Conservation (phyloP, 2,113 vertebrate species). For the Diphyllodes magnificus region DNA sequence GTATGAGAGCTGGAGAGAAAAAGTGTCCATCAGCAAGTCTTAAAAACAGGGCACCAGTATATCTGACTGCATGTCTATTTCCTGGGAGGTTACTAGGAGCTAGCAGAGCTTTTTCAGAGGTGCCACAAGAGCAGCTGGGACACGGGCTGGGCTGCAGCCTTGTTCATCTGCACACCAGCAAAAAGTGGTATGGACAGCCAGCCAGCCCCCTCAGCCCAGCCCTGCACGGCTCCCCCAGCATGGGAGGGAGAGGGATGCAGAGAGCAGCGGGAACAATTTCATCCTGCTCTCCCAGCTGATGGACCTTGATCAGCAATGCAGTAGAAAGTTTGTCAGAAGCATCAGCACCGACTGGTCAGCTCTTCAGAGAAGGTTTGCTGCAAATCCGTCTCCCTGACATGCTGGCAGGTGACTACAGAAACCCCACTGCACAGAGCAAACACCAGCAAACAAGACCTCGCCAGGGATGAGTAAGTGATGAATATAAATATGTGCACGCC, state of each 20-base stretch:
- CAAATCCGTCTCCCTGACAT: accelerated
- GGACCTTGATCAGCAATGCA: background rate
- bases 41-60: background rate
- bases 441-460: background rate
- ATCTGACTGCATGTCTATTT: background rate
- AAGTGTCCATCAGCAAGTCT: background rate
- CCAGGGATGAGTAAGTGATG: background rate
- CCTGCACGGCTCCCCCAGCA: accelerated
- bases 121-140: background rate
- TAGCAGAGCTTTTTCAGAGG: background rate
- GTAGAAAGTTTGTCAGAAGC: background rate
- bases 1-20: background rate
- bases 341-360: accelerated
- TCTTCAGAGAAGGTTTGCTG: background rate
- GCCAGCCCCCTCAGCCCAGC: accelerated
- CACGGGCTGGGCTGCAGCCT: background rate
- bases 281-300: background rate
- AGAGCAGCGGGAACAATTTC: background rate
- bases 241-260: accelerated
- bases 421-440: background rate
- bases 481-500: background rate
- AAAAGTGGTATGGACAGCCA: background rate
- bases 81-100: background rate
- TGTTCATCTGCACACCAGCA: background rate
- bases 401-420: background rate